These are phyloP conservation scores for Tipula lateralis DNA, from an alignment of 2,888 invertebrate genomes.

Conservation along the genomic window DNA sequence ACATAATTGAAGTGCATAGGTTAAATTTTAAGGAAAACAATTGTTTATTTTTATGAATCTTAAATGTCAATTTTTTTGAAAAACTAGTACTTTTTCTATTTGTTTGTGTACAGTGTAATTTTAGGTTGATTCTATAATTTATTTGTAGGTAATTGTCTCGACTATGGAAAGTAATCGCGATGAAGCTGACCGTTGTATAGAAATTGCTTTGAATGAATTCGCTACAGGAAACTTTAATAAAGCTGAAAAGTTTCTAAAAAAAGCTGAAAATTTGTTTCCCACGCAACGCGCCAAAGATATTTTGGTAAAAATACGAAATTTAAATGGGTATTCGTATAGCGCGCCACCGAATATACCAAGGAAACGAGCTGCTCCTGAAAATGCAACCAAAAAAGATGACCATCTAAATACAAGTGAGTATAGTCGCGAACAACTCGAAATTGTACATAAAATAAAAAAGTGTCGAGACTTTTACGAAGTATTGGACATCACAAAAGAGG, in stretches of 20 bases:
- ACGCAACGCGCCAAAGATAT: constrained; percentile 59
- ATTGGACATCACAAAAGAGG: constrained; percentile 60
- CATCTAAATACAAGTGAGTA: constrained; percentile 54
- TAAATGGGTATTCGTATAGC: not conserved
- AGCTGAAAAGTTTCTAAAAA: constrained; percentile 59
- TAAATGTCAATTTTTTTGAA: not conserved
- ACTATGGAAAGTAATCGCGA: constrained; percentile 66
- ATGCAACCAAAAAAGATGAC: constrained; percentile 35
- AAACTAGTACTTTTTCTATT: not conserved
- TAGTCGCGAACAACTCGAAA: constrained; percentile 68
- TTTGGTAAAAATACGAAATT: constrained; percentile 34
- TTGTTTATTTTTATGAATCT: not conserved
- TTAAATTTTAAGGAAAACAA: not conserved
- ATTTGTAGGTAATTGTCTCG: not conserved
- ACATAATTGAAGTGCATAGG: not conserved
- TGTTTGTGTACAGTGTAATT: not conserved
- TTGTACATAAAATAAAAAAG: constrained; percentile 54
- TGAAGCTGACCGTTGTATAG: constrained; percentile 63
- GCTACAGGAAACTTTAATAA: constrained; percentile 57
- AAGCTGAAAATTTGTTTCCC: constrained; percentile 62
- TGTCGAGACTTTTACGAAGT: constrained; percentile 79
- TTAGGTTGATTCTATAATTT: not conserved
- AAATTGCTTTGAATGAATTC: constrained; percentile 57
- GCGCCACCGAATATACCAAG: not conserved
- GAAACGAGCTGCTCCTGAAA: not conserved